Evolutionary conservation across 2,888 invertebrate species (phyloP).

Genomic region (Celastrina argiolus): DNA sequence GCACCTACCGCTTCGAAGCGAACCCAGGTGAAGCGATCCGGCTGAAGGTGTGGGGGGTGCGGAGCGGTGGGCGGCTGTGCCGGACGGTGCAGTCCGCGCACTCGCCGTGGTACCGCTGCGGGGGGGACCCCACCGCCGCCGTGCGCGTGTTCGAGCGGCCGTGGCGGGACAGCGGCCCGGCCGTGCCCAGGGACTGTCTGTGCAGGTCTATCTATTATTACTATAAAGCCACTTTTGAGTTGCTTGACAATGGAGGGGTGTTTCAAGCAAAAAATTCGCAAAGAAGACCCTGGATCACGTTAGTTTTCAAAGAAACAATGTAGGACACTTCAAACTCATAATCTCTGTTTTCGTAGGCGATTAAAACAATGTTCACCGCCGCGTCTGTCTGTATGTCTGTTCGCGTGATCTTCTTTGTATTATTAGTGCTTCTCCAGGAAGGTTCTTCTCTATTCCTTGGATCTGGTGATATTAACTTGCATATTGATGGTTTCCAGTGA

Average conservation of each 20-base stretch:
- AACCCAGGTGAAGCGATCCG: constrained; percentile 88
- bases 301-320: too few relatives aligned
- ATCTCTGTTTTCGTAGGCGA: too few relatives aligned
- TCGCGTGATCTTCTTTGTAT: too few relatives aligned
- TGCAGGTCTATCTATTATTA: constrained; percentile 80
- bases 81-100: constrained; percentile 80
- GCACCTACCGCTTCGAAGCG: constrained; percentile 92
- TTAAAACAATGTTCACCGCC: too few relatives aligned
- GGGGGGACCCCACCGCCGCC: constrained; percentile 83
- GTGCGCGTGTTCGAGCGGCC: constrained; percentile 87
- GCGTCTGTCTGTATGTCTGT: too few relatives aligned
- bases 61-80: constrained; percentile 80
- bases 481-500: constrained; percentile 51
- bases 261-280: too few relatives aligned
- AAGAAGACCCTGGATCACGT: too few relatives aligned
- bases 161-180: constrained; percentile 79
- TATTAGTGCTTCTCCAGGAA: too few relatives aligned
- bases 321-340: too few relatives aligned
- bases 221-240: too few relatives aligned
- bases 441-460: too few relatives aligned
- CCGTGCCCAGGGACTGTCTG: constrained; percentile 87
- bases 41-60: constrained; percentile 84
- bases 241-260: too few relatives aligned
- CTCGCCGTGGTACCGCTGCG: constrained; percentile 83
- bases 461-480: neutral